Base-by-base conservation (phyloP, 1,140 invertebrate species). In the Liolophura sinensis region DNA sequence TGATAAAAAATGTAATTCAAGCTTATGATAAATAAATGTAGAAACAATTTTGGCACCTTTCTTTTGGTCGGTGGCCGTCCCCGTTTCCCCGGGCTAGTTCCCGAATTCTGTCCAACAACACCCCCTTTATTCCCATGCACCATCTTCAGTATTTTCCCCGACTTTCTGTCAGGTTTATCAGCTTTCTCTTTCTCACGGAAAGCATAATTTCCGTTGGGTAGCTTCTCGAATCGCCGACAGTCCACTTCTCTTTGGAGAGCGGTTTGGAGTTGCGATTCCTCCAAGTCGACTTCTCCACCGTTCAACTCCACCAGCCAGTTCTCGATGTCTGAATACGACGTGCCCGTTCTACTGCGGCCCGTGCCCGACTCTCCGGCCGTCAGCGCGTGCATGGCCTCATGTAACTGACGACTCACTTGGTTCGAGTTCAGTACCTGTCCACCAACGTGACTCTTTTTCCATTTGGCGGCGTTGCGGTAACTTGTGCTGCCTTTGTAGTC, bases 401-500 rank as follows among this genome's bases (percentile, higher is more conserved):
- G 59, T 16, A 84, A 70, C 58, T 75, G 74, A 7, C 68, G 66
- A 31, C 73, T 77, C 9, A 76, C 67, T 24, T 78, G 57, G 52
- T 67, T 75, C 24, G 81, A 79, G 69, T 82, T 84, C 12, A 78
- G 70, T 1, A 81, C 76, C n/a, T 73, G 67, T 24, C 73, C 73
- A 14, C 71, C 72, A 31, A 78, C 50, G 46, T 71, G 68, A 54
- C 72, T 76, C 68, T 74, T 78, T 67, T 75, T 77, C 74, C 80
- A 86, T 73, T 84, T 86, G 14, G 80, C 89, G 12, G 92, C 91
- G 84, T 93, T 93, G 71, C 92, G 86, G 75, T 93, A 94, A 82
- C 91, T 92, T 56, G 90, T 91, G 82, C 89, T 92, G 70, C 92
- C 92, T 84, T 94, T 94, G 82, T 93, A 94, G 74, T 93, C 91